These are phyloP conservation scores for Myotis yumanensis DNA, from an alignment of 2,113 vertebrate species.

Conservation along the genomic window DNA sequence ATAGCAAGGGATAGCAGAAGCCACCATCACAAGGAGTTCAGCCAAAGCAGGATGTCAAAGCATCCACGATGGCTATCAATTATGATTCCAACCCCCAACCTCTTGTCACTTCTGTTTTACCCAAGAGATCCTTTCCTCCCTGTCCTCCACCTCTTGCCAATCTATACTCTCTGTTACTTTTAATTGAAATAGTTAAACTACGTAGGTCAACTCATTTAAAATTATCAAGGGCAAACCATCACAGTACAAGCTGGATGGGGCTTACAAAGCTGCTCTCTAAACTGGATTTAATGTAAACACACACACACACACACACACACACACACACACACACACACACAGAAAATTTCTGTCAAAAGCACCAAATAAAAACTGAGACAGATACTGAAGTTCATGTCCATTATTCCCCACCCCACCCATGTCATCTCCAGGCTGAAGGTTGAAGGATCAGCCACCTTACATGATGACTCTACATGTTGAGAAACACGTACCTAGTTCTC, in stretches of 20 bases:
- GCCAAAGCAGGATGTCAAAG: neutral
- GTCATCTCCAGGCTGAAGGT: neutral
- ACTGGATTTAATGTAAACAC: neutral
- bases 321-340: neutral
- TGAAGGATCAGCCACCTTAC: neutral
- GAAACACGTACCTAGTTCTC: neutral
- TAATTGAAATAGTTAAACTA: slow-evolving; percentile 71
- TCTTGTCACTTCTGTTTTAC: neutral
- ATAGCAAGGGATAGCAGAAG: neutral
- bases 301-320: neutral
- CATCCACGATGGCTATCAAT: neutral
- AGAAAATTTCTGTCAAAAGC: neutral
- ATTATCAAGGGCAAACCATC: slow-evolving; percentile 69
- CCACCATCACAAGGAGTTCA: neutral
- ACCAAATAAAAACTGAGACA: neutral
- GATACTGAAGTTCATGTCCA: neutral
- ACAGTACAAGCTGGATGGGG: slow-evolving; percentile 50
- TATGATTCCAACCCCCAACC: neutral
- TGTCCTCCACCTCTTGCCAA: neutral
- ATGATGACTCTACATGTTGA: neutral
- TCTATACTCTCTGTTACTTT: slow-evolving; percentile 32
- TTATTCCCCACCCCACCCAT: neutral
- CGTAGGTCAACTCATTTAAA: slow-evolving; percentile 73
- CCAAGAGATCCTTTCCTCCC: neutral
- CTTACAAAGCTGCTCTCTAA: neutral